These are phyloP conservation scores for Mythimna pallens DNA, from an alignment of 2,888 invertebrate species.

Conservation along the genomic window DNA sequence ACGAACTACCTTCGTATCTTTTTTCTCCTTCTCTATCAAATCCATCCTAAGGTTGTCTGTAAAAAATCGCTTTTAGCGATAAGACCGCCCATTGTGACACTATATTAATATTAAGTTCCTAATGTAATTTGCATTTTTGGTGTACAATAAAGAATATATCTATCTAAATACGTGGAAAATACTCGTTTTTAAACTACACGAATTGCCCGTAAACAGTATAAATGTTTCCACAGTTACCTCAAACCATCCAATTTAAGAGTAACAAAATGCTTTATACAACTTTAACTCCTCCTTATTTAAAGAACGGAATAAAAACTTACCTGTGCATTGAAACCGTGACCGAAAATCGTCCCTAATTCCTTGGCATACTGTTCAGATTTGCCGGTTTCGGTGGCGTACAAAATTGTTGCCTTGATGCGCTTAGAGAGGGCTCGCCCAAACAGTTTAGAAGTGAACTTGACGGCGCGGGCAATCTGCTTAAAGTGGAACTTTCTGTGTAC, in stretches of 20 bases:
- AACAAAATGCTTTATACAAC: slow-evolving; percentile 31
- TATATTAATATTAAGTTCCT: too few species aligned
- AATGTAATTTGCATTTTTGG: too few species aligned
- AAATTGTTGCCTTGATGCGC: slow-evolving; percentile 97
- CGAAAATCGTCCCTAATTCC: slow-evolving; percentile 96
- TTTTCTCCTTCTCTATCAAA: too few species aligned
- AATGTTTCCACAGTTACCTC: slow-evolving; percentile 10
- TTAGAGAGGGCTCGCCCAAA: slow-evolving; percentile 98
- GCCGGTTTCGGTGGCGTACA: slow-evolving; percentile 98
- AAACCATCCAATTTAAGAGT: slow-evolving; percentile 25
- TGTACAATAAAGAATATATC: too few species aligned
- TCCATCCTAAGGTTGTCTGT: too few species aligned
- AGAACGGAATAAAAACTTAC: slow-evolving; percentile 79
- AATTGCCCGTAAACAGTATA: background rate
- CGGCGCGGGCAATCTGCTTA: slow-evolving; percentile 98
- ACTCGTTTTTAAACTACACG: background rate
- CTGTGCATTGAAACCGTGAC: slow-evolving; percentile 98
- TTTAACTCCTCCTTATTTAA: slow-evolving; percentile 20
- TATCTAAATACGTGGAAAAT: background rate
- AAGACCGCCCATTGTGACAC: too few species aligned
- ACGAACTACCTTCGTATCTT: too few species aligned
- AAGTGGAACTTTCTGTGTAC: slow-evolving; percentile 96
- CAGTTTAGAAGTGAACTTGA: slow-evolving; percentile 98
- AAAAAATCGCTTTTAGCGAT: too few species aligned
- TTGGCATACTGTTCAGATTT: slow-evolving; percentile 98